Conservation (phyloP, 2,888 invertebrate species). For the Achlya flavicornis region DNA sequence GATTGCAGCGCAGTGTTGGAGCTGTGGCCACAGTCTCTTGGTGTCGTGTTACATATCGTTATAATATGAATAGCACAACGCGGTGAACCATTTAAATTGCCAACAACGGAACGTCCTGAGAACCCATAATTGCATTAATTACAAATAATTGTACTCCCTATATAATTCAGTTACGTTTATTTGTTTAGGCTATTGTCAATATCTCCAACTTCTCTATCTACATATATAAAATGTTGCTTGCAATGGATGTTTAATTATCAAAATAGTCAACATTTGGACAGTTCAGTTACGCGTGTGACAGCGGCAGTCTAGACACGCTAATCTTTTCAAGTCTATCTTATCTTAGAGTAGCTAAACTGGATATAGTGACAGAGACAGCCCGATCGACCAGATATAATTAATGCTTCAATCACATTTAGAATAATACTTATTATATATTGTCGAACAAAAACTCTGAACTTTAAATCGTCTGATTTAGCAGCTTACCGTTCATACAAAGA, state of each 20-base stretch:
- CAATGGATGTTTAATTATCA: neutral
- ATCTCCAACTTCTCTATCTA: too few relatives aligned
- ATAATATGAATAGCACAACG: constrained; percentile 2
- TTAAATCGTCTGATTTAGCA: neutral
- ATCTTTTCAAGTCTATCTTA: neutral
- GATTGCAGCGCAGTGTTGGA: neutral
- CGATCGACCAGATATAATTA: neutral
- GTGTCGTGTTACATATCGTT: neutral
- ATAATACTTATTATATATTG: neutral
- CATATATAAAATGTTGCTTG: too few relatives aligned
- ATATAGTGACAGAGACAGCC: neutral
- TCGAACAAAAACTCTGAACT: neutral
- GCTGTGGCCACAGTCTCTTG: neutral
- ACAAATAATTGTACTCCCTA: neutral
- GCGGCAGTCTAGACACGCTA: constrained; percentile 3
- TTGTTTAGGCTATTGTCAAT: neutral
- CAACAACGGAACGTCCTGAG: neutral
- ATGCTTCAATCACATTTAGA: neutral
- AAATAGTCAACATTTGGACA: constrained; percentile 1
- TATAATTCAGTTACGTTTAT: neutral
- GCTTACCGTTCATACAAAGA: neutral
- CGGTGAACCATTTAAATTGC: constrained; percentile 6
- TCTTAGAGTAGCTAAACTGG: neutral
- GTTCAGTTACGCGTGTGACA: neutral
- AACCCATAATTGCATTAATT: neutral